Evolutionary conservation across 2,797 vertebrate species (phyloP), one percentile per base, ranked within the genome.

Genomic region (Dryobates pubescens): DNA sequence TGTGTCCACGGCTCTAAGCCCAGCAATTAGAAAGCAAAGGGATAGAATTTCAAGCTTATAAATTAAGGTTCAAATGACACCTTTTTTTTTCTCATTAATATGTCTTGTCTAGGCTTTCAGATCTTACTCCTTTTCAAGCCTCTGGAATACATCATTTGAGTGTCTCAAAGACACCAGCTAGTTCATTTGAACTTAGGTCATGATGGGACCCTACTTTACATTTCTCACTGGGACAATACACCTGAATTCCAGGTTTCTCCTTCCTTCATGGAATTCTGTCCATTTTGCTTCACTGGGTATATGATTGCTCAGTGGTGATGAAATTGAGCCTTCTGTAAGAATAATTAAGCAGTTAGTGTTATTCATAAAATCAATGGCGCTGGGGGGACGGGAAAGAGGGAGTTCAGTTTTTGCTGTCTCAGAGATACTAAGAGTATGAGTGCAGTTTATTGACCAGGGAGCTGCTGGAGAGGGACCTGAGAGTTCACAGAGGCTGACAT

Each of bases 171-270:
- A 49, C 3, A 36, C 34, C 43, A 36, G 3, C 26, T 14, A 41
- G 7, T 23, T 82, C n/a, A 18, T 83, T 70, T 70, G 43, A 73
- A 78, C 26, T 34, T 58, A 38, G 17, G 4, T 56, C 17, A 4
- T 7, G 53, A 26, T 54, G 79, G 54, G 23, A 70, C 61, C 43
- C 76, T 47, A 22, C 9, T 57, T 82, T 5, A 4, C 12, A 14
- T 80, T 49, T 64, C 24, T 64, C 22, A 32, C 5, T 0, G 0
- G n/a, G 53, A 18, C 22, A 34, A 3, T 20, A 6, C 0, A 1
- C 15, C 12, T 27, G 58, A 43, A 65, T 65, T 58, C 53, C 27
- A 26, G 3, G 3, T 83, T 80, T 49, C 72, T 77, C 36, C 32
- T 47, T 83, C 41, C 26, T 59, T 65, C 1, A 0, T n/a, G 36